These are phyloP conservation scores for Pyrrhosoma nymphula DNA, from an alignment of 2,888 invertebrate species.

Conservation along the genomic window DNA sequence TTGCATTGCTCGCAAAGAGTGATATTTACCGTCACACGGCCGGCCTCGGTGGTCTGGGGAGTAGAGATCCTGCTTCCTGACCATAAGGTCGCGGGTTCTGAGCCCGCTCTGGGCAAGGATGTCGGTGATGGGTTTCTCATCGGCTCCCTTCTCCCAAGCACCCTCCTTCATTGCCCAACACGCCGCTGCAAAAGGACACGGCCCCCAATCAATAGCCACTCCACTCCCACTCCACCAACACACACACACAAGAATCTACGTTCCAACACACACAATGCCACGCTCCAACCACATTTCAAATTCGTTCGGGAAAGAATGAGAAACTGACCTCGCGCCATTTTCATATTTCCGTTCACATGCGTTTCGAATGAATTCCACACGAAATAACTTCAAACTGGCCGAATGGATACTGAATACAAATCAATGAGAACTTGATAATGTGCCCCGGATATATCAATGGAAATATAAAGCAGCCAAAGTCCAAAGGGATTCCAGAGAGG, in stretches of 20 bases:
- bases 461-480: no score
- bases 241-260: no score
- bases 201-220: not conserved
- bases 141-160: conserved; percentile 55
- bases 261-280: not conserved
- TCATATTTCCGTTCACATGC: no score
- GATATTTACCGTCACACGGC: conserved; percentile 65
- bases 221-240: no score
- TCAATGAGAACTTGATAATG: no score
- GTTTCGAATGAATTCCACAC: no score
- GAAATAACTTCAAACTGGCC: no score
- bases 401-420: no score
- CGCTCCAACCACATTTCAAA: not conserved
- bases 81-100: conserved; percentile 62
- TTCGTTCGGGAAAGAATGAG: not conserved
- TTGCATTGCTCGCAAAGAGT: not conserved
- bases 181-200: conserved; percentile 57
- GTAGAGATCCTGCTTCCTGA: conserved; percentile 67
- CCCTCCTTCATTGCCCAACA: conserved; percentile 65
- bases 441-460: no score
- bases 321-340: no score
- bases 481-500: no score
- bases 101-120: conserved; percentile 64
- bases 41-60: conserved; percentile 61
- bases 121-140: conserved; percentile 67